These are phyloP conservation scores for Diplogasteroides magnus DNA, from an alignment of 1,140 invertebrate species.

Conservation along the genomic window DNA sequence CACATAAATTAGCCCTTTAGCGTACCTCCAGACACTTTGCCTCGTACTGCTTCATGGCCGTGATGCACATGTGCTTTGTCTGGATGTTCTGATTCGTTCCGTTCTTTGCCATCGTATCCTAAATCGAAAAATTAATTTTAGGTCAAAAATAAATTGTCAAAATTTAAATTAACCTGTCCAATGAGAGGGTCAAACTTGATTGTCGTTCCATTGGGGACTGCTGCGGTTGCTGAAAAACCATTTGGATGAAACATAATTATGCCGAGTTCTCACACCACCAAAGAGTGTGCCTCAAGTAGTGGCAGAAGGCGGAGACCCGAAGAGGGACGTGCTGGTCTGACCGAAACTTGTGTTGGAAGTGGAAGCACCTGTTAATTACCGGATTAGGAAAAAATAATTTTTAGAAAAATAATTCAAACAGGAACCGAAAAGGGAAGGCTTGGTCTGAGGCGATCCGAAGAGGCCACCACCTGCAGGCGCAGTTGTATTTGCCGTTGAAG, in stretches of 20 bases:
- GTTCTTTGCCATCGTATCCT: slow-evolving; percentile 30
- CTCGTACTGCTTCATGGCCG: slow-evolving; percentile 28
- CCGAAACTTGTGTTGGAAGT: background rate
- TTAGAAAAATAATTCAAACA: no score
- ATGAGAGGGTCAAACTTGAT: slow-evolving; percentile 22
- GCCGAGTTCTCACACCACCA: background rate
- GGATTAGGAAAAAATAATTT: no score
- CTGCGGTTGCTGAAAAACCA: slow-evolving; percentile 3
- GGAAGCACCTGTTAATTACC: no score
- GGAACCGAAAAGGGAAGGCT: background rate
- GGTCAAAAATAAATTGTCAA: no score
- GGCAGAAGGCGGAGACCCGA: background rate
- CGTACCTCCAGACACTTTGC: slow-evolving; percentile 24
- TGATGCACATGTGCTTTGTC: slow-evolving; percentile 33
- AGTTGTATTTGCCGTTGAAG: background rate
- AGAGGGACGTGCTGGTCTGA: slow-evolving; percentile 8
- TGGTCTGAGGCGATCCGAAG: background rate
- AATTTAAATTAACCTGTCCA: no score
- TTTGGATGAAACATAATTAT: background rate
- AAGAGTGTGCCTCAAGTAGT: background rate
- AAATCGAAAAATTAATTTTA: no score
- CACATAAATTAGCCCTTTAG: no score
- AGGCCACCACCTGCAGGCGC: no score
- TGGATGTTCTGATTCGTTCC: slow-evolving; percentile 21
- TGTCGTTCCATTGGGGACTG: slow-evolving; percentile 17